A percentile compares a stretch with the other conserved stretches of the same genome.
These are phyloP conservation scores for Marasmarcha lunaedactyla DNA, from an alignment of 2,888 invertebrate genomes.

Conservation along the genomic window DNA sequence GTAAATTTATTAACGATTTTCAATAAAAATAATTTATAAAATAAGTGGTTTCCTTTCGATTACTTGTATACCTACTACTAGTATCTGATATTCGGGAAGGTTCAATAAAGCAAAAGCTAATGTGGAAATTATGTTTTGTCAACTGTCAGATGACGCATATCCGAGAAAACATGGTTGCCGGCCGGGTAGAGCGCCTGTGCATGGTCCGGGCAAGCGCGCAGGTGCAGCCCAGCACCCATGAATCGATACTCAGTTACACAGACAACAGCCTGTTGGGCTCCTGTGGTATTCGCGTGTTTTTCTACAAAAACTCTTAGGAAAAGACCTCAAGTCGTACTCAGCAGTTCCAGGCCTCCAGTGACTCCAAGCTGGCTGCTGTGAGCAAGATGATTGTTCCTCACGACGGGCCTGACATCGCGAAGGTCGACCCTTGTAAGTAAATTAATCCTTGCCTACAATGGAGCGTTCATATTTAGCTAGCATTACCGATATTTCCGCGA, in stretches of 20 bases:
- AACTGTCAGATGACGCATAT: constrained; percentile 57
- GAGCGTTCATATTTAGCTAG: no score
- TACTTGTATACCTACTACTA: neutral
- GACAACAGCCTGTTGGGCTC: constrained; percentile 61
- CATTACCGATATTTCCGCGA: no score
- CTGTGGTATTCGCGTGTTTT: constrained; percentile 29
- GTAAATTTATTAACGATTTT: constrained; percentile 71
- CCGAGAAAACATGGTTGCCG: constrained; percentile 29
- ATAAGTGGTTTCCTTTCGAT: constrained; percentile 14
- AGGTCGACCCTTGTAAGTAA: constrained; percentile 62
- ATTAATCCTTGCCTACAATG: constrained; percentile 16
- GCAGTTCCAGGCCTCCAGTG: constrained; percentile 12
- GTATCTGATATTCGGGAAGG: no score
- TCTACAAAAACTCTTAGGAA: constrained; percentile 23
- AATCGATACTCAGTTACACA: constrained; percentile 56
- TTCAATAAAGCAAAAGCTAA: no score
- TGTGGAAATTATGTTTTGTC: constrained; percentile 25
- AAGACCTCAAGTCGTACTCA: constrained; percentile 27
- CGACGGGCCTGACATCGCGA: constrained; percentile 72
- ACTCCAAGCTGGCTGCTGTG: constrained; percentile 52
- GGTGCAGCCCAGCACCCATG: constrained; percentile 32
- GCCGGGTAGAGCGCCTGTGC: constrained; percentile 20
- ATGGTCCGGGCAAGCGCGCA: constrained; percentile 21
- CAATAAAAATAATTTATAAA: constrained; percentile 67
- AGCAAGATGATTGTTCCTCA: constrained; percentile 59